A percentile compares a stretch with the other conserved stretches of the same genome.
These are phyloP conservation scores for Eilema griseolum DNA, from an alignment of 2,888 invertebrate species.

Conservation along the genomic window DNA sequence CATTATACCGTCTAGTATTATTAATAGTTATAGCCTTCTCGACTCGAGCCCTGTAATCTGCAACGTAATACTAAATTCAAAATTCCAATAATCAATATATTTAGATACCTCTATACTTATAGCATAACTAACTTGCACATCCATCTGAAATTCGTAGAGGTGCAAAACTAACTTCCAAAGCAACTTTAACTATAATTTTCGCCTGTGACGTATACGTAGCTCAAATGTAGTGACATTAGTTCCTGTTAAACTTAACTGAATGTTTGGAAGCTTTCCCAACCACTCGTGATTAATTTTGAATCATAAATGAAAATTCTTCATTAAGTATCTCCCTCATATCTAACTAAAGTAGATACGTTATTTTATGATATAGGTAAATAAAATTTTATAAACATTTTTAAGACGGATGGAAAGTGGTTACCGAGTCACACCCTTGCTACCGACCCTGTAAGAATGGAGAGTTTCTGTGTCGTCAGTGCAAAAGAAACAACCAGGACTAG, in stretches of 20 bases:
- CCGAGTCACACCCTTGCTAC: no score
- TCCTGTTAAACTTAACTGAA: slow-evolving; percentile 31
- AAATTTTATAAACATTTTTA: no score
- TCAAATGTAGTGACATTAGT: slow-evolving; percentile 32
- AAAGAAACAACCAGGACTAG: no score
- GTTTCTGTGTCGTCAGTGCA: no score
- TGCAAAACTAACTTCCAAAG: slow-evolving; percentile 20
- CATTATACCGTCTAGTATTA: no score
- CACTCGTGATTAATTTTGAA: slow-evolving; percentile 12
- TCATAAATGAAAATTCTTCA: neutral
- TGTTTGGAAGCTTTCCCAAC: slow-evolving; percentile 5
- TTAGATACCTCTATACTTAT: neutral
- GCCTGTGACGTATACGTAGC: slow-evolving; percentile 18
- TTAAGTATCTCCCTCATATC: neutral
- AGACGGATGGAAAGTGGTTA: no score
- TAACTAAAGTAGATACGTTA: no score
- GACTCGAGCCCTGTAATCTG: neutral
- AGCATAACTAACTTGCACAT: slow-evolving; percentile 3
- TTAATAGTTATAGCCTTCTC: neutral
- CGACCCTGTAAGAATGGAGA: no score
- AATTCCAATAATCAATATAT: neutral
- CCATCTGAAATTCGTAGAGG: slow-evolving; percentile 23
- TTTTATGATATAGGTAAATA: no score
- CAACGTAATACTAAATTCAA: neutral
- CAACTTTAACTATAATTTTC: slow-evolving; percentile 38